Evolutionary conservation across 2,113 vertebrate genomes (phyloP).

Genomic region (Pogonocichla stellata): DNA sequence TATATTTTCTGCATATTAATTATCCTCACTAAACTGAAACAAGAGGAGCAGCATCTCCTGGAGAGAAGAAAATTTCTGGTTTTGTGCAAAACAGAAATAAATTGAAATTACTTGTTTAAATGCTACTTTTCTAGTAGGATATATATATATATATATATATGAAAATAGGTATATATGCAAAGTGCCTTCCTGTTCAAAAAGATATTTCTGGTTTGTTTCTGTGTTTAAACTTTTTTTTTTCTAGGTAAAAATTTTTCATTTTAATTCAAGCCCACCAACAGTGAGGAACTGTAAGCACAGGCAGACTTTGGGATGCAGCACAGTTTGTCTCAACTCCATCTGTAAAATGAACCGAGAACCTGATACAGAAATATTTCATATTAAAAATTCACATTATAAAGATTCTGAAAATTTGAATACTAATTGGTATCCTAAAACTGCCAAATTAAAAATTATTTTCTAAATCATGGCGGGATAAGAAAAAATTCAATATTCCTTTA

Average conservation of each 20-base stretch:
- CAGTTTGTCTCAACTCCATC: background rate
- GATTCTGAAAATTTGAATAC: background rate
- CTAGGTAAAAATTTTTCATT: background rate
- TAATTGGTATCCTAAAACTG: background rate
- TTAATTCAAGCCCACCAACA: background rate
- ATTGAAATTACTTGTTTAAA: background rate
- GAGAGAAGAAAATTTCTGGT: background rate
- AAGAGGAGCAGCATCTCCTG: background rate
- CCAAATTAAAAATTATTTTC: background rate
- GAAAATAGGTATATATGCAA: too few relatives aligned
- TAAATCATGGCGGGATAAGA: background rate
- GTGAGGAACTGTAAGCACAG: accelerated
- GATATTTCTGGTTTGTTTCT: background rate
- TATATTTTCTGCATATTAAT: background rate
- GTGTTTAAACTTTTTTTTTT: background rate
- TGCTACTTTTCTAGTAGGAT: background rate
- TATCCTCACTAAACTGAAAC: background rate
- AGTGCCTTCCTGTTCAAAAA: background rate
- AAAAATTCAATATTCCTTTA: background rate
- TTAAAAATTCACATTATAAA: background rate
- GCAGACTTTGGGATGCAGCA: background rate
- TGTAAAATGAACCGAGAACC: background rate
- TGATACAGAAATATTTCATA: background rate
- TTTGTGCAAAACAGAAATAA: background rate
- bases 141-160: background rate